Evolutionary conservation across 2,113 vertebrate genomes (phyloP).

Genomic region (Perca schrenkii): DNA sequence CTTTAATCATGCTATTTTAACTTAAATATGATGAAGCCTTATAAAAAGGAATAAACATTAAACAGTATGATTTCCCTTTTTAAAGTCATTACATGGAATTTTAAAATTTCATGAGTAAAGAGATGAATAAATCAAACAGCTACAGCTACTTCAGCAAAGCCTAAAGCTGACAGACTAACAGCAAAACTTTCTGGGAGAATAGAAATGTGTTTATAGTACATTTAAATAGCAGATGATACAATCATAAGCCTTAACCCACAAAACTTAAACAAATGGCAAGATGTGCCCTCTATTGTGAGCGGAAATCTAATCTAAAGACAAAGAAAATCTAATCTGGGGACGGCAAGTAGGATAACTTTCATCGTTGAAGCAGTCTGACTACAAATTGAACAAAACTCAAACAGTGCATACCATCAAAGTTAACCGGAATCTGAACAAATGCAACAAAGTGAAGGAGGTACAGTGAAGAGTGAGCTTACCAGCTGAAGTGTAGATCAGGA

Average conservation of each 20-base stretch:
- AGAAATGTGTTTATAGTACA: constrained; percentile 48
- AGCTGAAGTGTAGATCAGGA: constrained; percentile 8
- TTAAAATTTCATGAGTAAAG: not conserved
- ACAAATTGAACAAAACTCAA: constrained; percentile 29
- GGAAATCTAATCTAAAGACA: constrained; percentile 56
- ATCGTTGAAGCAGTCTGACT: constrained; percentile 25
- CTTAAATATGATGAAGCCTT: not conserved
- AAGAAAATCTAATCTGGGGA: constrained; percentile 56
- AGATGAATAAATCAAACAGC: constrained; percentile 7
- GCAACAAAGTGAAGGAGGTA: not conserved
- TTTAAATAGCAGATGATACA: constrained; percentile 36
- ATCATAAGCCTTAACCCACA: constrained; percentile 50
- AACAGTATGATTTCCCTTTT: not conserved
- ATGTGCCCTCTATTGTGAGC: constrained; percentile 42
- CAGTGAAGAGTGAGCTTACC: not conserved
- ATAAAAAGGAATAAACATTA: not conserved
- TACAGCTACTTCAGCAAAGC: not conserved
- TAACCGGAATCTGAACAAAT: constrained; percentile 24
- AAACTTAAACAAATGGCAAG: constrained; percentile 57
- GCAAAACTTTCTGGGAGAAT: constrained; percentile 6
- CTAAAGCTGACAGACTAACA: not conserved
- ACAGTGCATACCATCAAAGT: constrained; percentile 26
- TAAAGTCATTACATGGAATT: not conserved
- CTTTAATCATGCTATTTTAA: not conserved
- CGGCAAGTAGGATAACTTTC: constrained; percentile 37